These are phyloP conservation scores for Caenorhabditis briggsae DNA, from an alignment of 1,140 invertebrate species.

Conservation along the genomic window DNA sequence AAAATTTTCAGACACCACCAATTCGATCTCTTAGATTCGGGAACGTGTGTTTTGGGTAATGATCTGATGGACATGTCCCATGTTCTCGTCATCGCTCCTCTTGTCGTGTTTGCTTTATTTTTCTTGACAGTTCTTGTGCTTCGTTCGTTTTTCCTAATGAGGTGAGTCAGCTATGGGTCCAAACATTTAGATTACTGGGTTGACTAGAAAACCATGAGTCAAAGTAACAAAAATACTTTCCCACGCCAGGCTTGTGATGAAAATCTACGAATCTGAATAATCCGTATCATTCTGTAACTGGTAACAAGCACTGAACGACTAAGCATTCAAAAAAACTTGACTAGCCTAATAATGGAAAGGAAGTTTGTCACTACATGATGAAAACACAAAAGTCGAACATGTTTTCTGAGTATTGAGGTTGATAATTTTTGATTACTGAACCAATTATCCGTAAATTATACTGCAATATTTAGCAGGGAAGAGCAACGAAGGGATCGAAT, in stretches of 20 bases:
- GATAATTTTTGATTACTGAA: neutral
- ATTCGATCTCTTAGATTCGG: neutral
- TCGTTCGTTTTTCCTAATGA: constrained; percentile 22
- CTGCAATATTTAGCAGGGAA: neutral
- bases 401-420: neutral
- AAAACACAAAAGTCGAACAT: neutral
- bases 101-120: constrained; percentile 39
- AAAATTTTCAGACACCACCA: neutral
- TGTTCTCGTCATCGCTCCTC: constrained; percentile 45
- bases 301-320: too few relatives aligned
- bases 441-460: neutral
- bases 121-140: constrained; percentile 39
- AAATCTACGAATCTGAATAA: too few relatives aligned
- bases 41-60: neutral
- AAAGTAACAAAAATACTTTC: too few relatives aligned
- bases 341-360: too few relatives aligned
- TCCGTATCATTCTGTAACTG: too few relatives aligned
- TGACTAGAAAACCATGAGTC: too few relatives aligned
- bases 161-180: neutral
- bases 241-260: too few relatives aligned
- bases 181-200: too few relatives aligned
- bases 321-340: too few relatives aligned
- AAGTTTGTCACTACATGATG: too few relatives aligned
- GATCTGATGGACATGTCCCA: constrained; percentile 44
- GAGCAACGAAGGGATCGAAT: constrained; percentile 7